phyloP scores from a whole-genome alignment of 1,140 invertebrate species.

The Eueides isabella region DNA sequence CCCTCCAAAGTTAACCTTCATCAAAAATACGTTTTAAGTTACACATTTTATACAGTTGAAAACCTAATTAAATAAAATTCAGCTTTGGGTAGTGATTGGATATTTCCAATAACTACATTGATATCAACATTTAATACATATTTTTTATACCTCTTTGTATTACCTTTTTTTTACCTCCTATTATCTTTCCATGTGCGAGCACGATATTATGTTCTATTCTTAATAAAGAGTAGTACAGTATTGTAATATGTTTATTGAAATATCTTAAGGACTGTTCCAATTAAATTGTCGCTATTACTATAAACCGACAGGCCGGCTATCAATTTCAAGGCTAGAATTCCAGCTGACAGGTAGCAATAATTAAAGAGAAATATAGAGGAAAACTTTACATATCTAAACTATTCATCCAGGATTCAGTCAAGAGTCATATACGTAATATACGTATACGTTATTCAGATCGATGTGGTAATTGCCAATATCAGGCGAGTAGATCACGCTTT shows the following conservation, averaged over 20 bases:
- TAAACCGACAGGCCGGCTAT: not conserved
- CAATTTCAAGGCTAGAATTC: not conserved
- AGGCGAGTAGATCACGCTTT: conserved; percentile 1
- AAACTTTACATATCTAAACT: not conserved
- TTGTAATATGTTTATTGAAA: not conserved
- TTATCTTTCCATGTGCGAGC: too few relatives aligned
- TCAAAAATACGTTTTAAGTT: too few relatives aligned
- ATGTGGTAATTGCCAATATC: conserved; percentile 2
- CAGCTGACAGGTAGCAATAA: not conserved
- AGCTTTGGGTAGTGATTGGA: too few relatives aligned
- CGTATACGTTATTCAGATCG: not conserved
- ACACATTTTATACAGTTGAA: too few relatives aligned
- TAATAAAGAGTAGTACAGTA: not conserved
- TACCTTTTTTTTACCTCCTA: too few relatives aligned
- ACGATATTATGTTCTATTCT: too few relatives aligned
- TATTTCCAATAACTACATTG: too few relatives aligned
- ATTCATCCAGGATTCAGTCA: not conserved
- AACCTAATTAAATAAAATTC: too few relatives aligned
- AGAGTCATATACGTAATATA: not conserved
- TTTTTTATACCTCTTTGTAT: too few relatives aligned
- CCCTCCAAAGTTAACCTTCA: too few relatives aligned
- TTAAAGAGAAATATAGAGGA: not conserved
- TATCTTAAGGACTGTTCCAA: not conserved
- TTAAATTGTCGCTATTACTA: not conserved
- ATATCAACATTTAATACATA: too few relatives aligned